Conservation (phyloP, 2,113 vertebrate species). For the Oenanthe oenanthe region DNA sequence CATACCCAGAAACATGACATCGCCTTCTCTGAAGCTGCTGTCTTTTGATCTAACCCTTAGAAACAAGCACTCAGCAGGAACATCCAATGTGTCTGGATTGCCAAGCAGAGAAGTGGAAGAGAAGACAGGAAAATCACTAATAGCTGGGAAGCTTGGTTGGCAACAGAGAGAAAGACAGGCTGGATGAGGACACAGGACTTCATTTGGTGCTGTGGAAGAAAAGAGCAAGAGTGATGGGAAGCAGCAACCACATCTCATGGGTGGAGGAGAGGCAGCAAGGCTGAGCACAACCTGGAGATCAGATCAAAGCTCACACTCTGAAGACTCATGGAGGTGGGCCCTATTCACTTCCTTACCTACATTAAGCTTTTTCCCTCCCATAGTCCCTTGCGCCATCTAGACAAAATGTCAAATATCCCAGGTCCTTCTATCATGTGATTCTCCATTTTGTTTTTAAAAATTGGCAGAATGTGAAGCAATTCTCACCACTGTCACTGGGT, state of each 20-base stretch:
- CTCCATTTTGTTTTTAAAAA: not conserved
- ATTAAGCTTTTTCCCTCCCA: not conserved
- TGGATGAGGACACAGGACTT: not conserved
- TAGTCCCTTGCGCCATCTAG: not conserved
- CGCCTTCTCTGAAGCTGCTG: not conserved
- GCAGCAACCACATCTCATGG: not conserved
- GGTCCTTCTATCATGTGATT: not conserved
- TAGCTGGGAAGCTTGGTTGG: not conserved
- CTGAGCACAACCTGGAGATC: not conserved
- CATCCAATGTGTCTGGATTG: not conserved
- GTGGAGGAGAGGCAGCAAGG: accelerated
- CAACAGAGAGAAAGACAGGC: not conserved
- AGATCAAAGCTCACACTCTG: not conserved
- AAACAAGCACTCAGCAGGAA: not conserved
- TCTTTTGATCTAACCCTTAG: not conserved
- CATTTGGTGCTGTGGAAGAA: not conserved
- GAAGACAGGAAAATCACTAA: not conserved
- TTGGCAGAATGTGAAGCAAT: not conserved
- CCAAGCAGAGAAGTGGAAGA: not conserved
- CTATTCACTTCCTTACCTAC: not conserved
- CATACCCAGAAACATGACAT: not conserved
- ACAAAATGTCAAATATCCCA: not conserved
- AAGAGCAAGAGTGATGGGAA: not conserved
- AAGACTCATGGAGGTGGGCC: not conserved
- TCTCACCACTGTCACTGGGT: not conserved